Conservation (phyloP, 2,797 vertebrate species). For the Aldrovandia affinis region DNA sequence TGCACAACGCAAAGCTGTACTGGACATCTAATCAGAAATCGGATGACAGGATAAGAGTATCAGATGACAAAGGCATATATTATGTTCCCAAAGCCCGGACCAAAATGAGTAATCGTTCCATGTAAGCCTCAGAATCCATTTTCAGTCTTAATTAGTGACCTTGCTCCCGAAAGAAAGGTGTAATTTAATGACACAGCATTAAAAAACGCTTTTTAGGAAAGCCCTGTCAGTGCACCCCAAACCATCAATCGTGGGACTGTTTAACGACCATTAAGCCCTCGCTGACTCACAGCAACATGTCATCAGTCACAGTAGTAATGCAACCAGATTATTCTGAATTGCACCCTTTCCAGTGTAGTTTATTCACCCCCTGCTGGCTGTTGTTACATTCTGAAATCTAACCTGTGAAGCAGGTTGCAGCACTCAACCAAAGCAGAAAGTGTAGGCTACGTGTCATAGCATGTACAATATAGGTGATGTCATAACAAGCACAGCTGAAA, state of each 20-base stretch:
- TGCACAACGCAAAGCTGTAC: neutral
- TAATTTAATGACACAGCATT: too few relatives aligned
- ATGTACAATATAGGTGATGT: too few relatives aligned
- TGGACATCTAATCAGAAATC: neutral
- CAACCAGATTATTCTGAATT: neutral
- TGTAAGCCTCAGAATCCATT: neutral
- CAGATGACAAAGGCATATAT: neutral
- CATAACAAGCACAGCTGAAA: too few relatives aligned
- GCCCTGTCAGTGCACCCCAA: too few relatives aligned
- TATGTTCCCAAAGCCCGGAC: neutral
- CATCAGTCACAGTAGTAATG: neutral
- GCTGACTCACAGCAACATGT: neutral
- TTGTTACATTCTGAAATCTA: neutral
- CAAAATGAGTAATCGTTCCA: neutral
- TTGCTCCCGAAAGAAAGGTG: neutral
- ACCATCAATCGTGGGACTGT: too few relatives aligned
- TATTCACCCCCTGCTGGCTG: neutral
- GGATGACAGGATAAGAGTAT: neutral
- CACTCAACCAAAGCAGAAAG: neutral
- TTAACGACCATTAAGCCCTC: neutral
- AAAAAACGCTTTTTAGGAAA: too few relatives aligned
- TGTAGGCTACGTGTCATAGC: too few relatives aligned
- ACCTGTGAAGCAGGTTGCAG: neutral
- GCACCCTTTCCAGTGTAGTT: neutral
- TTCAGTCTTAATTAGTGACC: neutral